Evolutionary conservation across 1,140 invertebrate species (phyloP), one percentile per base, ranked within the genome.

Genomic region (Neelides sp.): DNA sequence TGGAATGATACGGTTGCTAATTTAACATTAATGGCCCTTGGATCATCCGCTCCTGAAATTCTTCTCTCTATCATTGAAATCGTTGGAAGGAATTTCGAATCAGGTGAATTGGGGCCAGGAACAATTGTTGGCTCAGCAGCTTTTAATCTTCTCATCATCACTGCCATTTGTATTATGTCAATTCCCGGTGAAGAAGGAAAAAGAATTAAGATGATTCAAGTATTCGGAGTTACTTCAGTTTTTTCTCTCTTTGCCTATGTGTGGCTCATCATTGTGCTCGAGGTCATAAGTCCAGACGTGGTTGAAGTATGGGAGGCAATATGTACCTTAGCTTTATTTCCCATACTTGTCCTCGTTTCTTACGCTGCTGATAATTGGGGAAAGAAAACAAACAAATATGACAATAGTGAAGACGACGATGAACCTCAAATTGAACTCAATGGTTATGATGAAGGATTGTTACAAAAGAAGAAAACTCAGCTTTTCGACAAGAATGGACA

Each of bases 1-100:
- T 79, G 77, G 77, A 79, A 78, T 54, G 74, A 77, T 57, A 78
- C 78, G 0, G 76, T 80, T 5, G 76, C 77, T 55, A 80, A 79
- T 63, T 64, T 80, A 12, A 78, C 76, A n/a, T 65, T 80, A 1
- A 78, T 80, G 77, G 78, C 78, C 5, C 63, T 80, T 3, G 78
- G 77, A 3, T 76, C 75, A 3, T 75, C 73, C 30, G 76, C 78
- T 1, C 78, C 78, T 0, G 78, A 79, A 65, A 79, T 79, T 49
- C 62, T 79, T 1, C 64, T 79, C 28, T 75, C 77, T 13, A 68
- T 75, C 44, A 77, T 79, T 47, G 77, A 78, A 64, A 74, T 76
- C n/a, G 63, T 74, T 12, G 68, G 68, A 3, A 74, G 77, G 48
- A 61, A 68, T 36, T 72, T 71, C 49, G 56, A 70, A 49, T 64